A percentile compares a stretch with the other conserved stretches of the same genome.
Conservation (phyloP, 1,140 invertebrate genomes). For the Platyura marginata region DNA sequence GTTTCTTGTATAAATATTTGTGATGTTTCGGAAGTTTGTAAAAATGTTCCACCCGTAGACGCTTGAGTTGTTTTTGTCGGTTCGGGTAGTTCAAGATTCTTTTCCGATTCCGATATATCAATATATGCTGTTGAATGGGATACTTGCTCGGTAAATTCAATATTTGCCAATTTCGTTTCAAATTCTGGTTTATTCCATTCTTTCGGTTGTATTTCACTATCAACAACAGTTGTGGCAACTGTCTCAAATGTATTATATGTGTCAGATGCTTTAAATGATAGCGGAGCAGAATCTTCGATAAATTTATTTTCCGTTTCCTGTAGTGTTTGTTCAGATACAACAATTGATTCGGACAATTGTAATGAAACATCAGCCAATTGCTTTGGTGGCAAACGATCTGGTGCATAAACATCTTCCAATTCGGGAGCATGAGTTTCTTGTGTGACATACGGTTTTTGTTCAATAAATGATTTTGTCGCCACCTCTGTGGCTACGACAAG, state of each 20-base stretch:
- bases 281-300: not conserved
- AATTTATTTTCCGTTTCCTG: constrained; percentile 16
- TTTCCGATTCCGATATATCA: not conserved
- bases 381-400: constrained; percentile 24
- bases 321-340: constrained; percentile 34
- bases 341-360: constrained; percentile 36
- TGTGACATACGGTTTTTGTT: constrained; percentile 42
- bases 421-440: constrained; percentile 28
- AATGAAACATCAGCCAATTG: constrained; percentile 40
- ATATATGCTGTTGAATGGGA: constrained; percentile 1
- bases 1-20: not conserved
- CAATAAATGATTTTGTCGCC: constrained; percentile 37
- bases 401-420: constrained; percentile 8
- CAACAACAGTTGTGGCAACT: not conserved
- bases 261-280: not conserved
- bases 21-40: not conserved
- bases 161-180: constrained; percentile 6
- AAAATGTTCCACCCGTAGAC: too few relatives aligned
- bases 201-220: not conserved
- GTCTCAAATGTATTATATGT: not conserved
- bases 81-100: not conserved
- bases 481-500: constrained; percentile 59
- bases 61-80: too few relatives aligned
- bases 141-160: constrained; percentile 8
- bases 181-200: constrained; percentile 18